Conservation (phyloP, 2,113 vertebrate genomes). For the Naja naja region DNA sequence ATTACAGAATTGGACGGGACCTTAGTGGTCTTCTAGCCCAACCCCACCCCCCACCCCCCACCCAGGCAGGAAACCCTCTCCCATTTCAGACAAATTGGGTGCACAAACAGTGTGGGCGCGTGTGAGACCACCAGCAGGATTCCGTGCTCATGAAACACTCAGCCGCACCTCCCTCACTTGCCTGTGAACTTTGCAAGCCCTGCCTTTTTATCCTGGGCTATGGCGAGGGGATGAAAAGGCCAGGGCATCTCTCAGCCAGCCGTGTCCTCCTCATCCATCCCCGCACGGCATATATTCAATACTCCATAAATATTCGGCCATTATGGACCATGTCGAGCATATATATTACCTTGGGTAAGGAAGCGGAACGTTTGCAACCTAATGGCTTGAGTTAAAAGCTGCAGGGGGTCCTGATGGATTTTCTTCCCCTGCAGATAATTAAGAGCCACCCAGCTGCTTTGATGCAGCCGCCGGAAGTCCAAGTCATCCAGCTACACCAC, state of each 20-base stretch:
- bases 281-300: background rate
- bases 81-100: too few species aligned
- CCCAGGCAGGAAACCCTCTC: too few species aligned
- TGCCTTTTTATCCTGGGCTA: background rate
- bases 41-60: too few species aligned
- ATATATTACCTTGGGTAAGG: background rate
- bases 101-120: accelerated
- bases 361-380: conserved; percentile 14
- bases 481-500: background rate
- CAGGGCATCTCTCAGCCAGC: background rate
- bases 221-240: background rate
- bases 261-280: background rate
- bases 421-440: background rate
- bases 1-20: too few species aligned
- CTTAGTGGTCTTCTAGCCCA: too few species aligned
- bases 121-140: background rate
- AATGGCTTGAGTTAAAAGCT: background rate
- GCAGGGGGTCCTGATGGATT: background rate
- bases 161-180: background rate
- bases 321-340: background rate
- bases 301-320: background rate
- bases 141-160: background rate
- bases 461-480: accelerated
- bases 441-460: background rate
- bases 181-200: background rate